Evolutionary conservation across 2,888 invertebrate genomes (phyloP), one percentile per base, ranked within the genome.

Genomic region (Spodoptera picta): DNA sequence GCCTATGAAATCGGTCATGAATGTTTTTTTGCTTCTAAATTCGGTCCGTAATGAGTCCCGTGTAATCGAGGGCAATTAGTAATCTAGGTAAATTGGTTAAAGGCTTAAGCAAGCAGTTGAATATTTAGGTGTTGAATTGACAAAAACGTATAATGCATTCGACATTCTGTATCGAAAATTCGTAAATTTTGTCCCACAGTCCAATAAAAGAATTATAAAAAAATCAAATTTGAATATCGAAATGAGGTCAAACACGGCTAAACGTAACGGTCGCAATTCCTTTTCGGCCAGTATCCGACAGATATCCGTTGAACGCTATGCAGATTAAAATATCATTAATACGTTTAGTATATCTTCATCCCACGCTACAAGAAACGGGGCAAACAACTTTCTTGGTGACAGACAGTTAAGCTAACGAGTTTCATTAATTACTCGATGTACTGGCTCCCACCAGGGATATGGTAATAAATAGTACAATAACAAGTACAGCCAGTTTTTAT

Each of bases 301-400:
- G 51, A 62, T 19, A 19, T 59, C 55, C 41, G 52, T 51, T 56
- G 41, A 56, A 44, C 56, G 50, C 56, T 23, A 43, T 19, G n/a
- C 53, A 61, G 59, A 65, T 70, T 70, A 54, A 61, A 59, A 60
- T 48, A 50, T n/a, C 50, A 73, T 77, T 63, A 77, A 70, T 73
- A 74, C 36, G 36, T 74, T 73, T 24, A 79, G 49, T 55, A 52
- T 71, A 70, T 73, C 73, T 73, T 68, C 71, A 71, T 71, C 78
- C 78, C 77, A 80, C 78, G 80, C 74, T 23, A 27, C 36, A 36
- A 57, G 74, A 79, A 63, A 74, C 80, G 57, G 80, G 67, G 69
- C 77, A 69, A 78, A 77, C 78, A 74, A 78, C 78, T 78, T 78
- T 78, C 78, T 74, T 69, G 24, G 57, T 55, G 45, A 51, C 54